Conservation (phyloP, 2,797 vertebrate genomes). For the Schizothorax lantsangensis region DNA sequence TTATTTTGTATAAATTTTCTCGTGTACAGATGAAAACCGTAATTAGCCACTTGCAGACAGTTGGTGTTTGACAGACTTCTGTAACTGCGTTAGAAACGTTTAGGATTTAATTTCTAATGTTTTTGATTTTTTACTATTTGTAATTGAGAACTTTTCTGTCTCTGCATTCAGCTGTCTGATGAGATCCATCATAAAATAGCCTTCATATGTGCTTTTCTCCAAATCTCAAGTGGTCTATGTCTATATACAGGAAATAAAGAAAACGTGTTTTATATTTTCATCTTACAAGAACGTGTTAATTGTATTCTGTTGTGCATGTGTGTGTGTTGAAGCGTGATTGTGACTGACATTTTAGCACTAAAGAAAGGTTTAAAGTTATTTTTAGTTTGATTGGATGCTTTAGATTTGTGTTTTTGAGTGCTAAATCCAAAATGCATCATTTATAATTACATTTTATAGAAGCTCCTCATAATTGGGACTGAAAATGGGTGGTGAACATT, state of each 20-base stretch:
- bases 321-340: not conserved
- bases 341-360: too few relatives aligned
- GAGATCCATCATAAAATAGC: conserved; percentile 84
- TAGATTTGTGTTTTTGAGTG: not conserved
- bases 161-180: conserved; percentile 83
- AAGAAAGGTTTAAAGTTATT: not conserved
- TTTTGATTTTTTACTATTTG: conserved; percentile 75
- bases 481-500: not conserved
- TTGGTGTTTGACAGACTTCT: conserved; percentile 87
- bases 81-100: conserved; percentile 82
- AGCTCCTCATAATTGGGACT: not conserved
- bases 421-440: not conserved
- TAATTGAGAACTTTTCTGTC: conserved; percentile 82
- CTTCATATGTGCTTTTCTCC: conserved; percentile 91
- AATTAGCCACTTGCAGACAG: conserved; percentile 87
- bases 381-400: not conserved
- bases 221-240: conserved; percentile 90
- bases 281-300: conserved; percentile 67
- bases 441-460: not conserved
- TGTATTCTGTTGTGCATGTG: not conserved
- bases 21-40: conserved; percentile 92
- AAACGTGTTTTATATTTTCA: conserved; percentile 93
- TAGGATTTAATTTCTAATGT: conserved; percentile 77
- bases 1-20: conserved; percentile 96
- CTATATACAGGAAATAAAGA: conserved; percentile 95